phyloP scores from a whole-genome alignment of 2,113 vertebrate genomes.

The Sorex araneus region DNA sequence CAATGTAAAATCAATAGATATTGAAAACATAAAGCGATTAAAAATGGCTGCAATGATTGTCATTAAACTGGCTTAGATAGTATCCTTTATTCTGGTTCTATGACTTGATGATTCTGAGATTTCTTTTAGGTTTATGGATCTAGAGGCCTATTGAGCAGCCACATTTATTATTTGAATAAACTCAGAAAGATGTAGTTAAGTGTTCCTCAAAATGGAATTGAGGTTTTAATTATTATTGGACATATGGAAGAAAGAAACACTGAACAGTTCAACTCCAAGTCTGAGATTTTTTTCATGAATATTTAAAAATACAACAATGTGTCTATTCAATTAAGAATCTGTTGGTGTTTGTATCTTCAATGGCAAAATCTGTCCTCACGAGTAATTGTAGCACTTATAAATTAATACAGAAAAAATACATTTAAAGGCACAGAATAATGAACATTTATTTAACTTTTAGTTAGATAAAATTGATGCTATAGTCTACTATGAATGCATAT shows the following conservation, averaged over 20 bases:
- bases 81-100: conserved; percentile 63
- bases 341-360: not conserved
- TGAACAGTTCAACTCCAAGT: conserved; percentile 49
- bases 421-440: not conserved
- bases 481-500: not conserved
- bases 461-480: conserved; percentile 15
- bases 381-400: not conserved
- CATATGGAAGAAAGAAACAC: conserved; percentile 59
- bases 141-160: conserved; percentile 66
- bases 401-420: conserved; percentile 39
- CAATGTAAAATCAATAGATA: not conserved
- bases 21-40: conserved; percentile 54
- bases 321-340: conserved; percentile 17
- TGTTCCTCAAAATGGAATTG: conserved; percentile 73
- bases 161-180: conserved; percentile 78
- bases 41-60: conserved; percentile 42
- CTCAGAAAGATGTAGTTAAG: conserved; percentile 59
- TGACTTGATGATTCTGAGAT: conserved; percentile 62
- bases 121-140: conserved; percentile 69
- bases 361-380: not conserved
- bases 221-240: conserved; percentile 78
- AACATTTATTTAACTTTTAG: not conserved
- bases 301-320: conserved; percentile 15
- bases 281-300: conserved; percentile 8
- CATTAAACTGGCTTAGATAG: conserved; percentile 62